Base-by-base conservation (phyloP, 2,113 vertebrate genomes). In the Syrrhaptes paradoxus region DNA sequence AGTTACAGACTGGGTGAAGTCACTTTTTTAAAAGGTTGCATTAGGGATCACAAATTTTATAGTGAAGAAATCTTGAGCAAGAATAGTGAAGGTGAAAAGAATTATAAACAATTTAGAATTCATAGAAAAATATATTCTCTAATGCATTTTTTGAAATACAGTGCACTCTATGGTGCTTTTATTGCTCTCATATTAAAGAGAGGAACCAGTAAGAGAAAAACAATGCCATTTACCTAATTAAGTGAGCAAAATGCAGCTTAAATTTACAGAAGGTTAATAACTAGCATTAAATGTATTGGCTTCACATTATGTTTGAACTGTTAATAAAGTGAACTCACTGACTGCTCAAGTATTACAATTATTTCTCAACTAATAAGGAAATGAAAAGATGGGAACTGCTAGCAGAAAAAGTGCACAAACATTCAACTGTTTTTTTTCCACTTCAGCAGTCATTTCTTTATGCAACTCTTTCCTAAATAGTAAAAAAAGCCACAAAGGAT, bases 191-290 rank as follows among this genome's bases (percentile, higher is more conserved):
- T 54, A 79, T 82, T 91, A 95, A 68, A 96, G 58, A 93, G 93
- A 84, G 62, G 55, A 81, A 71, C 48, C 43, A 74, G 48, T 57
- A 90, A 85, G 58, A 92, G 76, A 93, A 95, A 94, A 97, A 91
- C 20, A 87, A 73, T 61, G 67, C 57, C 36, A 55, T 95, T 97
- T 97, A 85, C 76, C 83, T 96, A 96, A 92, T 95, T 97, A 95
- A 95, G 93, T 89, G 96, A 84, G 55, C 31, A 96, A 96, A 96
- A 96, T 85, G 62, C 74, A 74, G 49, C 62, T 96, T 95, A 96
- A 89, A 94, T 96, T 96, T 95, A 86, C 51, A 83, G 78, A 78
- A 67, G n/a, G 66, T 89, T 97, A 97, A 96, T 96, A 96, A 93
- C 85, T 81, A 78, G 51, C 74, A 92, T 95, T 91, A 96, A 96